Conservation (phyloP, 1,140 invertebrate species). For the Gryllus bimaculatus region DNA sequence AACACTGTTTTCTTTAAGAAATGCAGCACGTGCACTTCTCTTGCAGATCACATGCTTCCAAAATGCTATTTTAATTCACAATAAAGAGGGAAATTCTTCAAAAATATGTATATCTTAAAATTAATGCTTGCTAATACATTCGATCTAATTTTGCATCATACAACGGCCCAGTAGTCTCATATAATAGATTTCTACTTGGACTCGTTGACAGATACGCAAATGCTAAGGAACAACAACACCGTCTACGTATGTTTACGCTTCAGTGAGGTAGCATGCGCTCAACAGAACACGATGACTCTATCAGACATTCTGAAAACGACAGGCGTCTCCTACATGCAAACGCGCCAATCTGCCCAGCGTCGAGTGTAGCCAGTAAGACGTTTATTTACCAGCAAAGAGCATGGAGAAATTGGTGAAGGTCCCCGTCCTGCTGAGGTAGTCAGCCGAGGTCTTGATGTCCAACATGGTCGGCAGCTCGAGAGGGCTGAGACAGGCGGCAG, state of each 20-base stretch:
- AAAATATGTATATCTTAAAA: too few species aligned
- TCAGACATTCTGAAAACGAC: background rate
- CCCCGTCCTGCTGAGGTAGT: conserved; percentile 47
- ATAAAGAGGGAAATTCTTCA: too few species aligned
- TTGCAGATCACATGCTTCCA: too few species aligned
- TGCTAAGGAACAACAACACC: background rate
- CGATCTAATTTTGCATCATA: too few species aligned
- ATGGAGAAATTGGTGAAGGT: conserved; percentile 53
- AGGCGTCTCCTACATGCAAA: background rate
- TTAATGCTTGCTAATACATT: too few species aligned
- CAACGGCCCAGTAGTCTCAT: background rate
- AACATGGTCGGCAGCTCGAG: conserved; percentile 37
- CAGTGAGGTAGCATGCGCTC: too few species aligned
- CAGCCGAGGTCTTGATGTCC: conserved; percentile 49
- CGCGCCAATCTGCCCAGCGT: background rate
- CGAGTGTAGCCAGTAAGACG: conserved; percentile 7
- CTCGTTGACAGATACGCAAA: background rate
- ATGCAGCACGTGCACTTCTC: too few species aligned
- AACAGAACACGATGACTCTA: too few species aligned
- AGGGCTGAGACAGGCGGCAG: background rate
- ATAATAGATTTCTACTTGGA: background rate
- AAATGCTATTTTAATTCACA: too few species aligned
- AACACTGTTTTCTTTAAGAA: too few species aligned
- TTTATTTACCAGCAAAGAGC: conserved; percentile 51
- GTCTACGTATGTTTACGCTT: too few species aligned